A percentile compares a stretch with the other conserved stretches of the same genome.
phyloP scores from a whole-genome alignment of 2,888 invertebrate genomes.

The Prosapia bicincta region DNA sequence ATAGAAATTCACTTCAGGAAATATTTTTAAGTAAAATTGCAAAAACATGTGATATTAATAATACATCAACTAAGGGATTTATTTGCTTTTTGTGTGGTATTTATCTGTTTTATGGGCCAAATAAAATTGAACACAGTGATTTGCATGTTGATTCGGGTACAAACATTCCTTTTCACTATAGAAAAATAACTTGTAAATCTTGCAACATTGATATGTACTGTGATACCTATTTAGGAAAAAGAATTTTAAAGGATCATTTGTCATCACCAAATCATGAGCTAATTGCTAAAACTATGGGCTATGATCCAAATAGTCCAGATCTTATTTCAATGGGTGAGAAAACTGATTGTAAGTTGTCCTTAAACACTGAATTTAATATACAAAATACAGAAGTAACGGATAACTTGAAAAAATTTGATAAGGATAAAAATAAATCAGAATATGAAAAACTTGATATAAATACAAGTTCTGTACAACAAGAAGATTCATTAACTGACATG shows the following conservation, averaged over 20 bases:
- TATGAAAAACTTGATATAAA: background rate
- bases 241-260: background rate
- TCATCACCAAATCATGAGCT: background rate
- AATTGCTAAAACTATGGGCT: background rate
- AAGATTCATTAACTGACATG: no score
- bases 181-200: background rate
- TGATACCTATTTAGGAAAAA: background rate
- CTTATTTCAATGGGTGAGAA: background rate
- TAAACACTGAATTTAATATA: background rate
- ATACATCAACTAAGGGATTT: background rate
- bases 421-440: background rate
- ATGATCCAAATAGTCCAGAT: background rate
- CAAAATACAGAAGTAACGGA: background rate
- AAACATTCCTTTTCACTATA: background rate
- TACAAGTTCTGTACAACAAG: background rate
- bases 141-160: background rate
- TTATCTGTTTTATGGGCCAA: background rate
- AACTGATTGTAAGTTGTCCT: background rate
- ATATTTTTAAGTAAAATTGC: background rate
- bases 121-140: background rate
- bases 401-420: no score
- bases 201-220: background rate
- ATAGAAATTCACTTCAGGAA: background rate
- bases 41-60: background rate
- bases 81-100: background rate